A percentile compares a stretch with the other conserved stretches of the same genome.
phyloP scores from a whole-genome alignment of 1,140 invertebrate genomes.

The Wasmannia auropunctata region DNA sequence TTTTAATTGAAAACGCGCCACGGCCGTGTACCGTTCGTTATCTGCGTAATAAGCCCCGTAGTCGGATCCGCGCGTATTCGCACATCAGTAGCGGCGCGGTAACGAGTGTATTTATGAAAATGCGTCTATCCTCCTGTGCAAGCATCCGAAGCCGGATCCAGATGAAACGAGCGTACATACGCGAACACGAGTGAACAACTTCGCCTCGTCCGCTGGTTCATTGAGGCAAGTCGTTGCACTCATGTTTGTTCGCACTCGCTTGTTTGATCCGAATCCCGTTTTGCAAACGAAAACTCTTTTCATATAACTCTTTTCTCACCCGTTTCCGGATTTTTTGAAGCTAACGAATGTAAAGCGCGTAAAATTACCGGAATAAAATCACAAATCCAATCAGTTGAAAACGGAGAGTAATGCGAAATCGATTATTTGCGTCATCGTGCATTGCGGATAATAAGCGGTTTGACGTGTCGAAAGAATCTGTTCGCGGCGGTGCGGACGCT shows the following conservation, averaged over 20 bases:
- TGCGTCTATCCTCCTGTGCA: not conserved
- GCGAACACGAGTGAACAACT: not conserved
- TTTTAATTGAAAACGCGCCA: slow-evolving; percentile 39
- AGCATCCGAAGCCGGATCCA: not conserved
- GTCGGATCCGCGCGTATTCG: not conserved
- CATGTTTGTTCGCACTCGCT: not conserved
- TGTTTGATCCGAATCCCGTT: not conserved
- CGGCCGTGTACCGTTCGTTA: not conserved
- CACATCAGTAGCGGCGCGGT: not conserved
- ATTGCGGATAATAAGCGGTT: slow-evolving; percentile 8
- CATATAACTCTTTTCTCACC: no score
- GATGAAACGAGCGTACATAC: not conserved
- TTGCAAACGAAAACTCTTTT: no score
- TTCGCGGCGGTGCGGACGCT: not conserved
- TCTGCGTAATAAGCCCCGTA: not conserved
- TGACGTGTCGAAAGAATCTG: slow-evolving; percentile 10
- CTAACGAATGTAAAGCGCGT: not conserved
- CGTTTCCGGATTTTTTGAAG: no score
- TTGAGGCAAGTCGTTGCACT: not conserved
- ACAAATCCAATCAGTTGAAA: no score
- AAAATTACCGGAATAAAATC: not conserved
- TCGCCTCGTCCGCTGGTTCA: not conserved
- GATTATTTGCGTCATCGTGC: not conserved
- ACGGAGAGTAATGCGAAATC: not conserved
- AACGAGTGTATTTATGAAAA: slow-evolving; percentile 26